Conservation (phyloP, 2,113 vertebrate species). For the Calyptomena viridis region DNA sequence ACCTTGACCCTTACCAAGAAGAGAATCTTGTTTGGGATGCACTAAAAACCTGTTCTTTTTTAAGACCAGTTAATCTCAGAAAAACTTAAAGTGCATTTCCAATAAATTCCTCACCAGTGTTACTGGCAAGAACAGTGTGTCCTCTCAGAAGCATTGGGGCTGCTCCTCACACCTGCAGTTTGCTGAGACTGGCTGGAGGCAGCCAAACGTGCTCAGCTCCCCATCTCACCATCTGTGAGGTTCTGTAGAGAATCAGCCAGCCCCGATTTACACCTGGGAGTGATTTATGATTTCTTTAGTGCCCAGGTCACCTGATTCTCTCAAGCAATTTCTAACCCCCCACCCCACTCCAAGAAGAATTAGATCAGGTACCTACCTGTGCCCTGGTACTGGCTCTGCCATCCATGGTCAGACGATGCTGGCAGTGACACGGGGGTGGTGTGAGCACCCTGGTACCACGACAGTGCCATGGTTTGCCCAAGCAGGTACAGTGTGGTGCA, state of each 20-base stretch:
- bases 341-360: background rate
- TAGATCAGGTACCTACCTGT: background rate
- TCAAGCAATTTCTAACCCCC: background rate
- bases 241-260: background rate
- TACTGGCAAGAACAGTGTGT: background rate
- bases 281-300: background rate
- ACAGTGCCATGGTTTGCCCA: background rate
- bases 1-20: background rate
- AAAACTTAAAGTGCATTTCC: background rate
- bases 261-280: background rate
- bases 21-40: background rate
- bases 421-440: rapidly evolving
- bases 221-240: background rate
- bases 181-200: background rate
- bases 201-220: background rate
- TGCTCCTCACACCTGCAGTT: background rate
- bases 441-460: rapidly evolving
- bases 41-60: background rate
- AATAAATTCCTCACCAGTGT: background rate
- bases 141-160: background rate
- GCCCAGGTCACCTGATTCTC: background rate
- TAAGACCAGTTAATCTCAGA: background rate
- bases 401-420: rapidly evolving
- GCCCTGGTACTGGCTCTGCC: background rate
- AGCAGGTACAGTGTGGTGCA: rapidly evolving